Evolutionary conservation across 2,113 vertebrate genomes (phyloP), one percentile per base, ranked within the genome.

Genomic region (Melanostigma gelatinosum): DNA sequence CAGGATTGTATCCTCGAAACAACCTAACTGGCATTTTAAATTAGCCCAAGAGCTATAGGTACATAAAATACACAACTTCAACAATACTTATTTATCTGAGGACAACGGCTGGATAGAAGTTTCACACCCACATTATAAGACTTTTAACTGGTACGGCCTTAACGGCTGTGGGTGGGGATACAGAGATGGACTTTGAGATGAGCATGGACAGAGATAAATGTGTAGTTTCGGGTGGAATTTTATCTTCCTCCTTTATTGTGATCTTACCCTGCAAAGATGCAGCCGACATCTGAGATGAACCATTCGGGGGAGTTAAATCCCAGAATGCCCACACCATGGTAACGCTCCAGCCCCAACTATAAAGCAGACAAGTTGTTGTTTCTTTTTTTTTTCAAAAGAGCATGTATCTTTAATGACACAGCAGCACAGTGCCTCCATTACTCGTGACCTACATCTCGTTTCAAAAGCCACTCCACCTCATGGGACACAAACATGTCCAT

Each of bases 211-310:
- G 46, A 48, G 46, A 48, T 48, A 1, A 50, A 20, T 20, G 48
- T 48, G 16, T 18, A 2, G 46, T 48, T 1, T 18, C 1, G 16
- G 46, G 16, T 48, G 10, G 3, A 46, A 34, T 36, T 12, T 46
- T 7, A 77, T 63, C 20, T 44, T 2, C 16, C 5, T 78, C 24
- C 24, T n/a, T 24, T 9, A 57, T 44, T 4, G 40, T n/a, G 16
- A 40, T 22, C 87, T 93, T 92, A 97, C 96, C 96, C 96, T 0
- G 96, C 95, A 69, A 96, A 70, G 78, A 97, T 96, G 79, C 95
- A 92, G 15, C 94, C 96, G 0, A 97, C 67, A 72, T 94, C 84
- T 36, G 96, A 80, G 55, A 97, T 95, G 84, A 95, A 95, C 96
- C 96, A 96, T 82, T 97, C 95, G 0, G 92, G 86, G 1, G 95